Conservation (phyloP, 1,140 invertebrate genomes). For the Pseudomyrmex concolor region DNA sequence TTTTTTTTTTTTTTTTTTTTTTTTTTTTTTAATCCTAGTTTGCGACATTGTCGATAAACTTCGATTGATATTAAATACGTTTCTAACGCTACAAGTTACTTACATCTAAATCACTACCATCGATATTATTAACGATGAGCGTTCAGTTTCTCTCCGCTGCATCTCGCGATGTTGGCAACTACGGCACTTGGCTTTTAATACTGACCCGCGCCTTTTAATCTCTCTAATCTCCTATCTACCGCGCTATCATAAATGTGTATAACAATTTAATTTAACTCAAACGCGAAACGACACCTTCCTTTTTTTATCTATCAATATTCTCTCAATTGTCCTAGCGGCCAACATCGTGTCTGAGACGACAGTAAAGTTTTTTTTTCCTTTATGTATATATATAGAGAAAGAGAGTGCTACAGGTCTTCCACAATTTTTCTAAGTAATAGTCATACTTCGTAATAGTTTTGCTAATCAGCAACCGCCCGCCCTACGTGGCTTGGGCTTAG, state of each 20-base stretch:
- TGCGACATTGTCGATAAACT: constrained; percentile 67
- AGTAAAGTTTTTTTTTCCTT: constrained; percentile 65
- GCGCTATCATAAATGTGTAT: constrained; percentile 70
- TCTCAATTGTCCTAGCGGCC: constrained; percentile 69
- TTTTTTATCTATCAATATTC: constrained; percentile 70
- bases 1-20: neutral
- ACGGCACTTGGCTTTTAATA: constrained; percentile 65
- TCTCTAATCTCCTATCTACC: constrained; percentile 69
- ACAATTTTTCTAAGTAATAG: constrained; percentile 74
- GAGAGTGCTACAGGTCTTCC: constrained; percentile 78
- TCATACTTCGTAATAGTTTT: constrained; percentile 70
- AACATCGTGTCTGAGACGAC: constrained; percentile 66
- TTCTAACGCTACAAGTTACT: constrained; percentile 70
- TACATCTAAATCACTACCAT: constrained; percentile 71
- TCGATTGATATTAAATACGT: constrained; percentile 67
- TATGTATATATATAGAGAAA: constrained; percentile 23
- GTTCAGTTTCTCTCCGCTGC: constrained; percentile 56
- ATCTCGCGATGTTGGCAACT: constrained; percentile 65
- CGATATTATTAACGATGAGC: constrained; percentile 70
- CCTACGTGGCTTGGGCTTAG: constrained; percentile 57
- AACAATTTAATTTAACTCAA: constrained; percentile 76
- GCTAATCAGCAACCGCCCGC: constrained; percentile 69
- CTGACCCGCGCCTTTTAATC: constrained; percentile 39
- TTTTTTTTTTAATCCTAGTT: constrained; percentile 63
- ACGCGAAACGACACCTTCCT: constrained; percentile 53